phyloP scores from a whole-genome alignment of 2,888 invertebrate species.

The Chirona hameri region DNA sequence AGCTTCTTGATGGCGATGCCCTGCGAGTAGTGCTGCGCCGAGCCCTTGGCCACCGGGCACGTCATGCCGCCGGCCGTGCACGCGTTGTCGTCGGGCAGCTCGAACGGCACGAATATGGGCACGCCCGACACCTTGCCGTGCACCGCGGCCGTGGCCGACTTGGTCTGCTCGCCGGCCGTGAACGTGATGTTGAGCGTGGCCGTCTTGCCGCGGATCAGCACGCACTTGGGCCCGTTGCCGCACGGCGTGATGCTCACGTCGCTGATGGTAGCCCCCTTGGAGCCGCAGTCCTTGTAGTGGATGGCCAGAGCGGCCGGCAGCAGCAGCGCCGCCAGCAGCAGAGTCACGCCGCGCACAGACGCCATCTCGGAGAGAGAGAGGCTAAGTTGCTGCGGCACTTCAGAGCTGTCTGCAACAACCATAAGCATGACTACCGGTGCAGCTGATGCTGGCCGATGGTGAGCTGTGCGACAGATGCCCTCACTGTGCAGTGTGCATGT shows the following conservation, averaged over 20 bases:
- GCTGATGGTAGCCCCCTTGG: not conserved
- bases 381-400: too few relatives aligned
- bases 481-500: too few relatives aligned
- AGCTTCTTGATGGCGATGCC: constrained; percentile 5
- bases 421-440: too few relatives aligned
- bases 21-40: constrained; percentile 4
- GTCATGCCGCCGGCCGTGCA: constrained; percentile 2
- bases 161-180: not conserved
- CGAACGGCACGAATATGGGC: constrained; percentile 12
- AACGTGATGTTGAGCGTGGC: not conserved
- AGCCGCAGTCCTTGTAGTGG: constrained; percentile 8
- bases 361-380: too few relatives aligned
- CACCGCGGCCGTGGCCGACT: not conserved
- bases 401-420: too few relatives aligned
- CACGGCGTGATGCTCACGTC: not conserved
- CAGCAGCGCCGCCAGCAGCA: not conserved
- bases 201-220: not conserved
- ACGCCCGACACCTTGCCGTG: constrained; percentile 9
- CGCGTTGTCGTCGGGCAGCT: not conserved
- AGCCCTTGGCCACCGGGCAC: not conserved
- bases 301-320: not conserved
- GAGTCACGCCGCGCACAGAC: too few relatives aligned
- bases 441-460: too few relatives aligned
- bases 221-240: constrained; percentile 7
- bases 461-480: too few relatives aligned